Conservation (phyloP, 2,113 vertebrate species). For the Heteronetta atricapilla region DNA sequence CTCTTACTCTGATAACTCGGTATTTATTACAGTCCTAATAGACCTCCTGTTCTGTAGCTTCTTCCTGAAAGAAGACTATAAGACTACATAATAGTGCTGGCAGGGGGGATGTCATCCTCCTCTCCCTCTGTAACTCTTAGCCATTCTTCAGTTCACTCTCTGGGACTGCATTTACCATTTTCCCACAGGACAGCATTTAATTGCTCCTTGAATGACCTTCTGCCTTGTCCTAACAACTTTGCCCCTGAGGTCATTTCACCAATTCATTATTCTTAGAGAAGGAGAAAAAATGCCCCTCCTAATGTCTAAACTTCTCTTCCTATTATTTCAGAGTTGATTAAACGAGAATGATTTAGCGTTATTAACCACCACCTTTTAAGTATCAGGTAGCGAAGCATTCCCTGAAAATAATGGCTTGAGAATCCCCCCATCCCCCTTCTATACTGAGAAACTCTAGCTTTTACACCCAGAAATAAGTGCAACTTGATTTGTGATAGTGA, state of each 20-base stretch:
- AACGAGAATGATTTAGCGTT: conserved; percentile 9
- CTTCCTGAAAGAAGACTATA: background rate
- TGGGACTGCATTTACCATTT: conserved; percentile 1
- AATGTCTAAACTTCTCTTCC: conserved; percentile 21
- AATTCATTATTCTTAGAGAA: conserved; percentile 56
- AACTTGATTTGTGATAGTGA: background rate
- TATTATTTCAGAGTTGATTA: conserved; percentile 17
- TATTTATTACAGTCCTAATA: conserved; percentile 46
- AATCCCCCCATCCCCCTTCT: background rate
- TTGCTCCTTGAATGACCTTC: conserved; percentile 71
- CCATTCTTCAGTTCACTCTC: background rate
- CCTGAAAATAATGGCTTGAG: background rate
- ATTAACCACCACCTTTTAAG: conserved; percentile 15
- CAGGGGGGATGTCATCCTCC: background rate
- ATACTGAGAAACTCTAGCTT: background rate
- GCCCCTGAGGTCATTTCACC: conserved; percentile 61
- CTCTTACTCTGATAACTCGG: conserved; percentile 12
- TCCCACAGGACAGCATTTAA: conserved; percentile 66
- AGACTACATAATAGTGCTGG: background rate
- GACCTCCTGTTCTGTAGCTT: conserved; percentile 16
- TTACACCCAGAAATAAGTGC: background rate
- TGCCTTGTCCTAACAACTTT: conserved; percentile 73
- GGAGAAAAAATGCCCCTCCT: background rate
- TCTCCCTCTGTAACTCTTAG: conserved; percentile 4
- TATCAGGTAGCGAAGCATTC: background rate